phyloP scores from a whole-genome alignment of 2,888 invertebrate species.

The Perizoma affinitatum region DNA sequence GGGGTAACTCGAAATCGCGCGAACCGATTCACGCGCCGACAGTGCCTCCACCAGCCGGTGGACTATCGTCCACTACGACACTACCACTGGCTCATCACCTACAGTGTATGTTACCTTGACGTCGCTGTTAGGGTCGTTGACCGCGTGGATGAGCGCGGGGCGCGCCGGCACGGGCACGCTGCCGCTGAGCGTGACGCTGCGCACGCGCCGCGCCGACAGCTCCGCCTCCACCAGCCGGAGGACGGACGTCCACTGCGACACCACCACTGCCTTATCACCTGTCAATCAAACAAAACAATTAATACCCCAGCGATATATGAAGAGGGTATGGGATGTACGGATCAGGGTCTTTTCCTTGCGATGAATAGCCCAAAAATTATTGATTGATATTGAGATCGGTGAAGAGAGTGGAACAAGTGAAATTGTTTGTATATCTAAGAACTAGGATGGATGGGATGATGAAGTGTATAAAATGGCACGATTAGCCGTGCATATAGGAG shows the following conservation, averaged over 20 bases:
- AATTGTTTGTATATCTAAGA: too few relatives aligned
- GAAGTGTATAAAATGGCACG: too few relatives aligned
- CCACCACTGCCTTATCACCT: conserved; percentile 91
- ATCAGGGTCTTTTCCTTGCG: too few relatives aligned
- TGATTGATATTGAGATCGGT: too few relatives aligned
- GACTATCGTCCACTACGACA: conserved; percentile 96
- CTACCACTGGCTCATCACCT: conserved; percentile 91
- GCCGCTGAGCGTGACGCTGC: conserved; percentile 89
- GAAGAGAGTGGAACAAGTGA: too few relatives aligned
- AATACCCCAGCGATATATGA: too few relatives aligned
- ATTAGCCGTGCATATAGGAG: too few relatives aligned
- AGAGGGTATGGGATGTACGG: too few relatives aligned
- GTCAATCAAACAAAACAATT: neutral
- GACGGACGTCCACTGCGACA: conserved; percentile 97
- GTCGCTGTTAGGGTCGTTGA: conserved; percentile 86
- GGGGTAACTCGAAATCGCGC: too few relatives aligned
- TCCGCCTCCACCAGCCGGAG: conserved; percentile 88
- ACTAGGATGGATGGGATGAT: too few relatives aligned
- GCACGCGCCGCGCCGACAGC: conserved; percentile 79
- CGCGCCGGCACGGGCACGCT: conserved; percentile 88
- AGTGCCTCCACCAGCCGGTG: conserved; percentile 89
- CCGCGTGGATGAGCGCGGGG: conserved; percentile 86
- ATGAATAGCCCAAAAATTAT: too few relatives aligned
- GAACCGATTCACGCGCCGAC: too few relatives aligned
- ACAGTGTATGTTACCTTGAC: conserved; percentile 74